Percentiles rank a stretch among this genome's conserved stretches.
These are phyloP conservation scores for Leptogaster cylindrica DNA, from an alignment of 2,888 invertebrate species.

Conservation along the genomic window DNA sequence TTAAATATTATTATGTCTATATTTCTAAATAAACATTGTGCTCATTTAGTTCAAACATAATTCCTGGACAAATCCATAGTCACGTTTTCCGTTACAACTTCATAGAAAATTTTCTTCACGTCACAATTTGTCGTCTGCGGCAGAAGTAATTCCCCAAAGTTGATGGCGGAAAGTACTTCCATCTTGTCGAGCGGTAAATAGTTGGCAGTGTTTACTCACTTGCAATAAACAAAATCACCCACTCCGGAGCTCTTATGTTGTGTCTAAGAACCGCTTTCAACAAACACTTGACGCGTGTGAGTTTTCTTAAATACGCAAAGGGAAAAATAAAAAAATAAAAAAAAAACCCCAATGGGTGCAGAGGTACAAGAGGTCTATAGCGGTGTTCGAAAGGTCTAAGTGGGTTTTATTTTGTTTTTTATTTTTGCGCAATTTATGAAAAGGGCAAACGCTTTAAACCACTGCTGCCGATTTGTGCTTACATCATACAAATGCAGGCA, in stretches of 20 bases:
- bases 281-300: conserved; percentile 20
- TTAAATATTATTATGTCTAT: neutral
- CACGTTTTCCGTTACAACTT: conserved; percentile 19
- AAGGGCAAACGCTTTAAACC: neutral
- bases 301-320: conserved; percentile 5
- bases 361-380: no score
- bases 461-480: neutral
- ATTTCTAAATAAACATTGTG: neutral
- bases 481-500: conserved; percentile 4
- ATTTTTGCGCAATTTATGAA: neutral
- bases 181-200: neutral
- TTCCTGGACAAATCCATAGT: conserved; percentile 11
- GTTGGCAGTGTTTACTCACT: conserved; percentile 9
- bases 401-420: no score
- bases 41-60: neutral
- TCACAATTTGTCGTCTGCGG: no score
- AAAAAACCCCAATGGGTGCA: no score
- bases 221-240: conserved; percentile 17
- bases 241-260: neutral
- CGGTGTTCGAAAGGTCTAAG: no score
- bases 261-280: conserved; percentile 5
- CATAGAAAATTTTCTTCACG: conserved; percentile 21
- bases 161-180: neutral
- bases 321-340: no score
- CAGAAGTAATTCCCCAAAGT: conserved; percentile 16